These are phyloP conservation scores for Stenopsyche tienmushanensis DNA, from an alignment of 1,140 invertebrate species.

Conservation along the genomic window DNA sequence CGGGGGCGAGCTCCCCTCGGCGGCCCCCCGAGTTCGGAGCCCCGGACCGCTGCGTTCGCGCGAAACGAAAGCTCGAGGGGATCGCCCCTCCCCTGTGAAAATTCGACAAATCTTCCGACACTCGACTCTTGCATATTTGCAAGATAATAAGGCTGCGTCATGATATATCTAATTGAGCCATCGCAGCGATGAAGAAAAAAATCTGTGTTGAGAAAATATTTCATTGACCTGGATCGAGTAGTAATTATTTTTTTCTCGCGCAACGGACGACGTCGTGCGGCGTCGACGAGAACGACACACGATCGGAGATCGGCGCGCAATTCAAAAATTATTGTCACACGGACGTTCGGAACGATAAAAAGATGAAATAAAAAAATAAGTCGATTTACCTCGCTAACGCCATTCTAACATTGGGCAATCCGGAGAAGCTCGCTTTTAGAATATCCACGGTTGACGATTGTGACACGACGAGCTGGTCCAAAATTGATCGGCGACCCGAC, in stretches of 20 bases:
- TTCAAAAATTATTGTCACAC: background rate
- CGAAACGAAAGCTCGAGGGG: too few relatives aligned
- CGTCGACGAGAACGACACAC: background rate
- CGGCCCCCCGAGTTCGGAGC: too few relatives aligned
- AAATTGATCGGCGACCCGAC: slow-evolving; percentile 21
- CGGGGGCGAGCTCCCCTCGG: too few relatives aligned
- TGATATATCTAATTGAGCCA: slow-evolving; percentile 36
- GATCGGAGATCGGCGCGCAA: background rate
- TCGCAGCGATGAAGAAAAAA: slow-evolving; percentile 28
- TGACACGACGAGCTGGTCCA: slow-evolving; percentile 9
- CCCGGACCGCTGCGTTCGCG: too few relatives aligned
- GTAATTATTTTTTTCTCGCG: slow-evolving; percentile 27
- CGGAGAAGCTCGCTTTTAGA: slow-evolving; percentile 40
- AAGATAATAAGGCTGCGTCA: too few relatives aligned
- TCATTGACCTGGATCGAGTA: slow-evolving; percentile 38
- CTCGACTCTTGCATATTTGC: too few relatives aligned
- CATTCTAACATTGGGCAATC: slow-evolving; percentile 42
- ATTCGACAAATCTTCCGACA: too few relatives aligned
- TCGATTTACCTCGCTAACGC: slow-evolving; percentile 38
- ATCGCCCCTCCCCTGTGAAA: too few relatives aligned
- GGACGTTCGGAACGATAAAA: background rate
- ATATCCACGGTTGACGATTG: slow-evolving; percentile 40
- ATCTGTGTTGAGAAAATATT: slow-evolving; percentile 37
- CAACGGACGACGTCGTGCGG: background rate
- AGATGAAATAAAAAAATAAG: background rate